A percentile compares a stretch with the other conserved stretches of the same genome.
These are phyloP conservation scores for Maconellicoccus hirsutus DNA, from an alignment of 1,140 invertebrate species.

Conservation along the genomic window DNA sequence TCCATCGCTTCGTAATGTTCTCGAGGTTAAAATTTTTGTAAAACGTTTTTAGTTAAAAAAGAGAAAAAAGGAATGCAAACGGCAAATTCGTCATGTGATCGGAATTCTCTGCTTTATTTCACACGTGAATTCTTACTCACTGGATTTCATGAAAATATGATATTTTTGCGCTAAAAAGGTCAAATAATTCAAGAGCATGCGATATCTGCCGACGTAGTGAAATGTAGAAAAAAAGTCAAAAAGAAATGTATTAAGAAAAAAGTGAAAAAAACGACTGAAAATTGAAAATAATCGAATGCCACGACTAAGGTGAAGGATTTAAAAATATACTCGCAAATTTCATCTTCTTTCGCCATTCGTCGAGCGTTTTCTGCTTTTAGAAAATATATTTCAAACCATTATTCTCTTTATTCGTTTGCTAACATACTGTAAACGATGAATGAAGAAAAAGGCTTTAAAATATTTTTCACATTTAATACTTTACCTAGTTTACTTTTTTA, in stretches of 20 bases:
- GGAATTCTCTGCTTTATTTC: no score
- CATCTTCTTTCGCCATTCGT: neutral
- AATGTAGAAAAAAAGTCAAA: no score
- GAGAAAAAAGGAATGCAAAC: no score
- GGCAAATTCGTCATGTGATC: no score
- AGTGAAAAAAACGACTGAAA: neutral
- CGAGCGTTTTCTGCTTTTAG: neutral
- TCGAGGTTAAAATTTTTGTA: no score
- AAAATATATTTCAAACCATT: neutral
- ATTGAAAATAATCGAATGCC: slow-evolving; percentile 9
- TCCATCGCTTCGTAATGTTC: no score
- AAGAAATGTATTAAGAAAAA: neutral
- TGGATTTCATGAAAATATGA: no score
- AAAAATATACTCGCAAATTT: neutral
- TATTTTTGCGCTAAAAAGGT: no score
- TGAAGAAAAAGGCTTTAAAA: neutral
- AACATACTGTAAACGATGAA: neutral
- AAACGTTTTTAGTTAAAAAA: no score
- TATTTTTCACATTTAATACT: slow-evolving; percentile 4
- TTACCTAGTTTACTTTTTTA: slow-evolving; percentile 10
- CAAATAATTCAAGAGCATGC: no score
- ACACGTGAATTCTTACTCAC: no score
- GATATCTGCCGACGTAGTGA: no score
- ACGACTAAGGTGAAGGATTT: neutral
- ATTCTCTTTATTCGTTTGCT: neutral